Conservation (phyloP, 2,888 invertebrate species). For the Folsomia candida region DNA sequence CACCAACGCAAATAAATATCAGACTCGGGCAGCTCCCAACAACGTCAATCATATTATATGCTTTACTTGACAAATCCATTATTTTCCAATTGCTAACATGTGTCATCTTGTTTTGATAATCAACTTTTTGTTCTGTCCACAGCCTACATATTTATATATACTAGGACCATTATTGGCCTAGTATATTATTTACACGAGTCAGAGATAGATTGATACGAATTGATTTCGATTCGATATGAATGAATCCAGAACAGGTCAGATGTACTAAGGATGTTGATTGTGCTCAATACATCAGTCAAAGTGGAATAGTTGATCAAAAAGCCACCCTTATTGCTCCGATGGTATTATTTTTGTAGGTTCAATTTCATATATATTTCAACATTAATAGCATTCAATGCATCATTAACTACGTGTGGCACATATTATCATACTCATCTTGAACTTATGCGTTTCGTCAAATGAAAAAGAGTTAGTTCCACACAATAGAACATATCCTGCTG, state of each 20-base stretch:
- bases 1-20: too few species aligned
- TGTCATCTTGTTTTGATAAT: neutral
- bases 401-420: too few species aligned
- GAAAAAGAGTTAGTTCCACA: too few species aligned
- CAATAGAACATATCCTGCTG: conserved; percentile 16
- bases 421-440: too few species aligned
- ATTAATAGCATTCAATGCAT: neutral
- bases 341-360: neutral
- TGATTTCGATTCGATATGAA: neutral
- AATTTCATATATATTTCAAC: neutral
- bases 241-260: conserved; percentile 14
- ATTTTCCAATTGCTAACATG: neutral
- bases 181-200: neutral
- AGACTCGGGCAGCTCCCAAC: conserved; percentile 1
- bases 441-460: too few species aligned
- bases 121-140: neutral
- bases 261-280: neutral
- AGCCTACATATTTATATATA: neutral
- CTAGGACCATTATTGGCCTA: neutral
- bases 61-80: neutral
- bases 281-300: neutral
- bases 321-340: neutral
- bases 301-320: neutral
- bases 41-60: neutral
- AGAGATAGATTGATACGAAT: neutral